A percentile compares a stretch with the other conserved stretches of the same genome.
These are phyloP conservation scores for Auanema sp. DNA, from an alignment of 2,888 invertebrate genomes.

Conservation along the genomic window DNA sequence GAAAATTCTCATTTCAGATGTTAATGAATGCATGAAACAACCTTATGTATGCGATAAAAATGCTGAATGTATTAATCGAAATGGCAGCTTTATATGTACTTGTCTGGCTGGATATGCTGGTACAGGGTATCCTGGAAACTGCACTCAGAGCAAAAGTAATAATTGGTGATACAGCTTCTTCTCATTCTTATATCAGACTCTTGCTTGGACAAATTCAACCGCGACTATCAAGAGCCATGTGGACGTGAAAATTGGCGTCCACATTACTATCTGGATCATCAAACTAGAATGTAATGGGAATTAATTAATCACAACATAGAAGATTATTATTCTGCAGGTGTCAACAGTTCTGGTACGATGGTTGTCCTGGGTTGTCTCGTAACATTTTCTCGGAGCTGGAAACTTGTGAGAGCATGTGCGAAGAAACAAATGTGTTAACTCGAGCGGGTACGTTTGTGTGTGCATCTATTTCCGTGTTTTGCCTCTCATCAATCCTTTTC, in stretches of 20 bases:
- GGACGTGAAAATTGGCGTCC: slow-evolving; percentile 54
- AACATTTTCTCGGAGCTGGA: slow-evolving; percentile 55
- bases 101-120: slow-evolving; percentile 57
- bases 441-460: slow-evolving; percentile 42
- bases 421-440: slow-evolving; percentile 52
- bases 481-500: too few species aligned
- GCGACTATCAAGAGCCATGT: slow-evolving; percentile 50
- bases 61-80: slow-evolving; percentile 57
- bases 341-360: slow-evolving; percentile 57
- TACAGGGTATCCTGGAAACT: slow-evolving; percentile 51
- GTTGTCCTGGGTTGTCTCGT: slow-evolving; percentile 46
- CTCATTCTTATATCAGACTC: slow-evolving; percentile 39
- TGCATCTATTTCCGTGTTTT: too few species aligned
- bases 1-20: slow-evolving; percentile 38
- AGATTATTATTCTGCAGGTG: slow-evolving; percentile 20
- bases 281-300: slow-evolving; percentile 38
- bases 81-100: slow-evolving; percentile 53
- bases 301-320: not conserved
- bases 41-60: slow-evolving; percentile 53
- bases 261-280: slow-evolving; percentile 54
- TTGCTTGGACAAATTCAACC: slow-evolving; percentile 58
- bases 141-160: slow-evolving; percentile 50
- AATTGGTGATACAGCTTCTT: too few species aligned
- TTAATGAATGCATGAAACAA: slow-evolving; percentile 53
- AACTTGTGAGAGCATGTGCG: slow-evolving; percentile 59